Evolutionary conservation across 2,888 invertebrate species (phyloP), one percentile per base, ranked within the genome.

Genomic region (Saturnia pavonia): DNA sequence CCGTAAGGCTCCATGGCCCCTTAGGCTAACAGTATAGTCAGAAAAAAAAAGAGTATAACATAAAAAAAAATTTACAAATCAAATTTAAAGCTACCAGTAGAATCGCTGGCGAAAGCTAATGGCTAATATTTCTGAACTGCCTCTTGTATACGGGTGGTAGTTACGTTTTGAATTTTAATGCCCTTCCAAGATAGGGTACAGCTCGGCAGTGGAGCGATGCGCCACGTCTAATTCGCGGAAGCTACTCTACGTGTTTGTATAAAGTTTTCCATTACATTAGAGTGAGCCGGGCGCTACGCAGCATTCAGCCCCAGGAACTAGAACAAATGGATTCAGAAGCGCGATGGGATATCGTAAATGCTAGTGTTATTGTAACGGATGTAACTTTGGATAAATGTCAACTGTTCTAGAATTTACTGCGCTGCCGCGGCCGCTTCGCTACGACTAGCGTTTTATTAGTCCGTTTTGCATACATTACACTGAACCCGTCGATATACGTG

Each of bases 371-470:
- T 91, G 91, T 91, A 89, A 90, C 89, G 91, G 89, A 92, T 91
- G 92, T 91, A 89, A 91, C 91, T 92, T 91, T 89, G 92, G 90
- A 92, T 93, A 92, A 92, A 91, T 87, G 92, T 93, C 92, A 89
- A 91, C 90, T 88, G 88, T 87, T 86, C 88, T 86, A 85, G 86
- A 91, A 92, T 92, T 91, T 91, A 92, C 83, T 88, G 88, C 88
- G 84, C 82, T 80, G 81, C 83, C 83, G 83, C 79, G 3, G 34
- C n/a, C 34, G 34, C 34, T 78, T 82, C 87, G 85, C 79, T 79
- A 82, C 87, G 85, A 85, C 81, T 85, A 82, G 86, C 86, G 85
- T 88, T 91, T 89, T 92, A 91, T 92, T 92, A 91, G 91, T 87
- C 87, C 88, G 88, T 87, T 89, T 87, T 89, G 91, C 89, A 91